Conservation (phyloP, 2,888 invertebrate genomes). For the Hipparchia semele region DNA sequence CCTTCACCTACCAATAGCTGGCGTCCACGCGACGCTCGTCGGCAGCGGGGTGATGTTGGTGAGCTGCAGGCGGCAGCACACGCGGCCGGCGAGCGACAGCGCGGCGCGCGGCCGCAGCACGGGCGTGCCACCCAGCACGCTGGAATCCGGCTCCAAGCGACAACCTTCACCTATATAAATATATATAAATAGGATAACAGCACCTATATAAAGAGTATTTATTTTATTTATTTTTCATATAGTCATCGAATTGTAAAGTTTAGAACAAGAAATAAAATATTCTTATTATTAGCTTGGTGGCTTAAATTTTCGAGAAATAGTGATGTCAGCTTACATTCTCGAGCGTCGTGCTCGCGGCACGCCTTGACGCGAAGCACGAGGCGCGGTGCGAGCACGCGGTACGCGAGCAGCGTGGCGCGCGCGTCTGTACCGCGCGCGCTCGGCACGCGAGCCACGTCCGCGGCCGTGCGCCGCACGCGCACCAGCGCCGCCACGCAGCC, state of each 20-base stretch:
- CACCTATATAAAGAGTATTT: no score
- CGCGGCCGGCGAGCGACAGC: conserved; percentile 46
- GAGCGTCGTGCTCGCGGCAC: conserved; percentile 47
- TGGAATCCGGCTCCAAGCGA: conserved; percentile 45
- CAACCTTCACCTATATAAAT: conserved; percentile 48
- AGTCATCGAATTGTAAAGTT: no score
- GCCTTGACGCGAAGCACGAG: conserved; percentile 53
- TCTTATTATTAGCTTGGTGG: no score
- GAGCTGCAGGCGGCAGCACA: conserved; percentile 55
- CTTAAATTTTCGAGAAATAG: not conserved
- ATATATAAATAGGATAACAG: not conserved
- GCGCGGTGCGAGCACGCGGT: conserved; percentile 64
- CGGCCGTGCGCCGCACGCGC: conserved; percentile 45
- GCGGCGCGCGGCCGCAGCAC: conserved; percentile 55
- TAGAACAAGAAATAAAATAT: no score
- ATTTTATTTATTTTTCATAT: no score
- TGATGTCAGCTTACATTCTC: conserved; percentile 39
- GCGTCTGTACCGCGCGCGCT: conserved; percentile 44
- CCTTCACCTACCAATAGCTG: conserved; percentile 47
- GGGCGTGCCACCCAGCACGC: conserved; percentile 45
- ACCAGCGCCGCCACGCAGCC: conserved; percentile 60
- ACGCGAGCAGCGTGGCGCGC: conserved; percentile 55
- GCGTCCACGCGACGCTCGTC: conserved; percentile 58
- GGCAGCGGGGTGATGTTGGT: conserved; percentile 59
- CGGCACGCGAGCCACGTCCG: conserved; percentile 40